Percentiles rank a stretch among this genome's conserved stretches.
These are phyloP conservation scores for Physocephala rufipes DNA, from an alignment of 2,888 invertebrate species.

Conservation along the genomic window DNA sequence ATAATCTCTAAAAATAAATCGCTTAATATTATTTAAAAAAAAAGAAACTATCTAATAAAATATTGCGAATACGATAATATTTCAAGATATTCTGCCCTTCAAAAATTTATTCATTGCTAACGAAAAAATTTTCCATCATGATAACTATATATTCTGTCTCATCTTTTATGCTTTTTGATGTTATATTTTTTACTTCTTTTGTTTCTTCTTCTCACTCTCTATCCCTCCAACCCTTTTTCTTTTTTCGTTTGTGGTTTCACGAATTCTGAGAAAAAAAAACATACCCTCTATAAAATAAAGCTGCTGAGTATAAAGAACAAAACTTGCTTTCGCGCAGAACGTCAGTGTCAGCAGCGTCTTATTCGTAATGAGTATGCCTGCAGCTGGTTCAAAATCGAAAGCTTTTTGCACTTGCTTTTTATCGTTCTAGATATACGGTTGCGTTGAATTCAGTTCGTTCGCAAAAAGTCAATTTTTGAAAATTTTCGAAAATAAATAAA, in stretches of 20 bases:
- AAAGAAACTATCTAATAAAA: too few species aligned
- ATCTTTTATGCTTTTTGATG: too few species aligned
- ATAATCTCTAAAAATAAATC: too few species aligned
- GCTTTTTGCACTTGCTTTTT: constrained; percentile 37
- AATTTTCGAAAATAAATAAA: constrained; percentile 4
- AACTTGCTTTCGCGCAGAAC: constrained; percentile 16
- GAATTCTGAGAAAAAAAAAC: constrained; percentile 2
- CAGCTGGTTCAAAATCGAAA: constrained; percentile 28
- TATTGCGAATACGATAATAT: too few species aligned
- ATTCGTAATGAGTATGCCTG: not conserved
- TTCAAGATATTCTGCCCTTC: too few species aligned
- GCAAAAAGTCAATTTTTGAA: constrained; percentile 7
- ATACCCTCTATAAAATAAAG: not conserved
- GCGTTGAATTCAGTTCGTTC: constrained; percentile 18
- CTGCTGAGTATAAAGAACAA: constrained; percentile 1
- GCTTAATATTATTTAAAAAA: too few species aligned
- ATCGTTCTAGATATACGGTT: constrained; percentile 36
- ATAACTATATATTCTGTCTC: too few species aligned
- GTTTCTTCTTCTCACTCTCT: too few species aligned
- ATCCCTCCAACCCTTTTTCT: not conserved
- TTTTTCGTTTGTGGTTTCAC: not conserved
- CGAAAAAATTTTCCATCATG: too few species aligned
- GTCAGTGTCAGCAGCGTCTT: too few species aligned
- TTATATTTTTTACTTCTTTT: too few species aligned
- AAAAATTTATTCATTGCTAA: too few species aligned